Evolutionary conservation across 2,797 vertebrate genomes (phyloP).

Genomic region (Myotis pilosus): DNA sequence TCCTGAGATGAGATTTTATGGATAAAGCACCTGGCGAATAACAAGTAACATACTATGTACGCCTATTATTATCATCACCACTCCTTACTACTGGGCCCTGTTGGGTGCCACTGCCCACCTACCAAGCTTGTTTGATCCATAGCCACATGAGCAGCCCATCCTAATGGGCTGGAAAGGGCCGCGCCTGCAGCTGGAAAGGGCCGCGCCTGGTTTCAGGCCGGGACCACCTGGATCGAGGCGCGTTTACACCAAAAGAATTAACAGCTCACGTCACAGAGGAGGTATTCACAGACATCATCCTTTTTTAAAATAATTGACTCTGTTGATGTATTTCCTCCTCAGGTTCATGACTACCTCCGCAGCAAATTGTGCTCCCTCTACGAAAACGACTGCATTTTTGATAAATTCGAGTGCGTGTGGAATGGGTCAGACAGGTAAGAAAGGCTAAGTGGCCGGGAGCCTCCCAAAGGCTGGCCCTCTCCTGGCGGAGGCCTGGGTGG

Average conservation of each 20-base stretch:
- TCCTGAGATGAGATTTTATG: background rate
- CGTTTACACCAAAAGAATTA: background rate
- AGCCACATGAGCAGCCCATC: background rate
- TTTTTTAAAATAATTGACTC: background rate
- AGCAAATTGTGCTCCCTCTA: constrained; percentile 98
- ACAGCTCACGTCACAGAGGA: background rate
- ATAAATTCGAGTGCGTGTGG: constrained; percentile 99
- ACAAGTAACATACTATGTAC: background rate
- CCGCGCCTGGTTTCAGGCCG: background rate
- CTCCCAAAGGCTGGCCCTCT: background rate
- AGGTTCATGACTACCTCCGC: constrained; percentile 98
- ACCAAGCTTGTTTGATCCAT: background rate
- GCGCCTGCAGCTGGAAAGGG: background rate
- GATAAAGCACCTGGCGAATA: background rate
- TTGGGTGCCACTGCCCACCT: background rate
- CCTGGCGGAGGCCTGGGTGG: background rate
- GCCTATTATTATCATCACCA: background rate
- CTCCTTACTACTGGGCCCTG: background rate
- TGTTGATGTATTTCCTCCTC: background rate
- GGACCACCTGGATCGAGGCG: background rate
- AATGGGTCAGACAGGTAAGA: constrained; percentile 98
- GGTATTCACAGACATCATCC: background rate
- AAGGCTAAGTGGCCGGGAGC: background rate
- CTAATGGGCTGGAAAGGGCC: background rate
- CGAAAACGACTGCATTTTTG: constrained; percentile 99